A percentile compares a stretch with the other conserved stretches of the same genome.
Conservation (phyloP, 2,888 invertebrate species). For the Schizotus pectinicornis region DNA sequence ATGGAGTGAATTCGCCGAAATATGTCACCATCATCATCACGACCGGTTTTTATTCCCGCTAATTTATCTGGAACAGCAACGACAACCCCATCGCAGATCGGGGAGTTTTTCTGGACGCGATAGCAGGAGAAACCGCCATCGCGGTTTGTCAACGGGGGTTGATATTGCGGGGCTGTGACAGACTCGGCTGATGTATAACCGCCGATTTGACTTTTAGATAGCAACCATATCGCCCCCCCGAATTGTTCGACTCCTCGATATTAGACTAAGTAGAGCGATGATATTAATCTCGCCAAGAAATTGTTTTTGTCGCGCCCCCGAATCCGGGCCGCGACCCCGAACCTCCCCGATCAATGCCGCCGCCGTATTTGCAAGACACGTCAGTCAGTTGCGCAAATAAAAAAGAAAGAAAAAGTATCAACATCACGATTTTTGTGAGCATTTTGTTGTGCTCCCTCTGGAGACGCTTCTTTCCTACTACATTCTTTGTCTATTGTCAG, state of each 20-base stretch:
- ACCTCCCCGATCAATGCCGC: not conserved
- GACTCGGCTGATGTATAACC: constrained; percentile 43
- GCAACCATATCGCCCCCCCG: constrained; percentile 42
- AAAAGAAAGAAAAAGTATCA: too few relatives aligned
- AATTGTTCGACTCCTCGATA: constrained; percentile 46
- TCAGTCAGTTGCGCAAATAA: too few relatives aligned
- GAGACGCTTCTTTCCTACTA: too few relatives aligned
- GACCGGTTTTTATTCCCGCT: too few relatives aligned
- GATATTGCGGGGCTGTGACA: constrained; percentile 40
- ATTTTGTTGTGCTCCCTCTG: too few relatives aligned
- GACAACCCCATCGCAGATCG: not conserved
- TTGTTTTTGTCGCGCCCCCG: constrained; percentile 14
- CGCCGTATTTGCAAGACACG: too few relatives aligned
- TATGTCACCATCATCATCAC: constrained; percentile 21
- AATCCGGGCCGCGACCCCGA: constrained; percentile 1
- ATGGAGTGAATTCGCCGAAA: constrained; percentile 36
- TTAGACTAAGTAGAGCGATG: constrained; percentile 44
- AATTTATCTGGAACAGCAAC: too few relatives aligned
- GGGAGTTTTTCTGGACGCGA: constrained; percentile 19
- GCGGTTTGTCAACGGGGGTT: constrained; percentile 34
- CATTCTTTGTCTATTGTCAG: too few relatives aligned
- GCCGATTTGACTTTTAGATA: constrained; percentile 49
- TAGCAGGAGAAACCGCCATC: not conserved
- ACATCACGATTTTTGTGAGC: too few relatives aligned
- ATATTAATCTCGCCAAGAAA: constrained; percentile 43